Evolutionary conservation across 2,888 invertebrate species (phyloP).

Genomic region (Sesamia inferens): DNA sequence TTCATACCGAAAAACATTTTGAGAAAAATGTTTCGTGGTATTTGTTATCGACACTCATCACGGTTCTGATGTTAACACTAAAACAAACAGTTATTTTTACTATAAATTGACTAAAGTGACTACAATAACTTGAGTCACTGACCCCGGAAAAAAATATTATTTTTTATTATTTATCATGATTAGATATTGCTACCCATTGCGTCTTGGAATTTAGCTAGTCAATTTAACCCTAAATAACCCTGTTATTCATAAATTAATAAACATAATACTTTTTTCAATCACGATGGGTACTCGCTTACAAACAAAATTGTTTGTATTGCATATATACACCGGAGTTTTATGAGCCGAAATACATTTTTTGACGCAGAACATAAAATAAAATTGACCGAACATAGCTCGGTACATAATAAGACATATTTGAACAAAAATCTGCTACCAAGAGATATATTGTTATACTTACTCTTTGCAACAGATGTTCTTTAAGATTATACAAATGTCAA

Average conservation of each 20-base stretch:
- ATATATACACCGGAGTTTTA: background rate
- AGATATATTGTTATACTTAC: no score
- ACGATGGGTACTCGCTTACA: background rate
- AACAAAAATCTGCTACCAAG: conserved; percentile 27
- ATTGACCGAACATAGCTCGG: conserved; percentile 11
- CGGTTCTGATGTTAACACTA: no score
- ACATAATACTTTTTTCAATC: background rate
- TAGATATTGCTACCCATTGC: background rate
- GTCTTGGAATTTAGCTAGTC: background rate
- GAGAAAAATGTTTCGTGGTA: background rate
- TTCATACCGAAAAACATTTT: background rate
- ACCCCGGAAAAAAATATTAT: no score
- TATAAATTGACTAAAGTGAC: background rate
- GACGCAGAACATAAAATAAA: conserved; percentile 26
- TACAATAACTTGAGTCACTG: no score
- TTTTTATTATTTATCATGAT: no score
- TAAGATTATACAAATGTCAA: conserved; percentile 55
- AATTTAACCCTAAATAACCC: background rate
- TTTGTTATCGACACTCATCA: background rate
- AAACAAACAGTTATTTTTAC: no score
- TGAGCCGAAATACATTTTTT: background rate
- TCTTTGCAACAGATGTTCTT: conserved; percentile 43
- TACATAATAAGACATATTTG: conserved; percentile 22
- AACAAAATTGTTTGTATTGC: background rate
- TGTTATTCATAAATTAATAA: background rate